Percentiles rank a stretch among this genome's conserved stretches.
These are phyloP conservation scores for Junonia oenone DNA, from an alignment of 2,888 invertebrate species.

Conservation along the genomic window DNA sequence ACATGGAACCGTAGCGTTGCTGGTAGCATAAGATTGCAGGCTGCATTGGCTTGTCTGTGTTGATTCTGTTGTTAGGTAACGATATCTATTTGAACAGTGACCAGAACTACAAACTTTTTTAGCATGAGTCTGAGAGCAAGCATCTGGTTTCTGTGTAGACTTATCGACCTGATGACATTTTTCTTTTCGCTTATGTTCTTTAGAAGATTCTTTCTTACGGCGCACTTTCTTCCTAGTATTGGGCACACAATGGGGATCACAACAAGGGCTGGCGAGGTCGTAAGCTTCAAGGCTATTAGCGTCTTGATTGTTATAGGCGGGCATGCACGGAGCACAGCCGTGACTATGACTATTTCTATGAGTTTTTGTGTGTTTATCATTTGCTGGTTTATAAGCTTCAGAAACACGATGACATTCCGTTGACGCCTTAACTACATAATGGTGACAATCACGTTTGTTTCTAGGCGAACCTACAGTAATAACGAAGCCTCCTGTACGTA, in stretches of 20 bases:
- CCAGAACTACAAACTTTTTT: constrained; percentile 64
- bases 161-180: constrained; percentile 76
- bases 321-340: constrained; percentile 86
- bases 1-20: constrained; percentile 82
- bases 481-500: constrained; percentile 84
- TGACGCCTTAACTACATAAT: constrained; percentile 81
- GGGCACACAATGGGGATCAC: constrained; percentile 91
- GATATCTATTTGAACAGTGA: constrained; percentile 68
- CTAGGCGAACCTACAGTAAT: constrained; percentile 85
- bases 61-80: constrained; percentile 83
- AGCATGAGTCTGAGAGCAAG: constrained; percentile 65
- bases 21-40: constrained; percentile 90
- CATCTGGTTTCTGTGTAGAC: constrained; percentile 66
- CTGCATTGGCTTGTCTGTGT: constrained; percentile 89
- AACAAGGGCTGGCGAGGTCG: constrained; percentile 91
- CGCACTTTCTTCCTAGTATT: constrained; percentile 73
- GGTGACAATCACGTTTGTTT: constrained; percentile 83
- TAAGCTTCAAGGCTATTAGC: constrained; percentile 91
- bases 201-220: constrained; percentile 80
- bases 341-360: constrained; percentile 72
- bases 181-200: constrained; percentile 82
- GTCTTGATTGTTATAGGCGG: constrained; percentile 82
- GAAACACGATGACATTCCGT: constrained; percentile 57
- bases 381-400: constrained; percentile 51
- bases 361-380: constrained; percentile 54